Evolutionary conservation across 35 echinoderm and acorn worm species (phyloP).

Genomic region (Apostichopus parvimensis): DNA sequence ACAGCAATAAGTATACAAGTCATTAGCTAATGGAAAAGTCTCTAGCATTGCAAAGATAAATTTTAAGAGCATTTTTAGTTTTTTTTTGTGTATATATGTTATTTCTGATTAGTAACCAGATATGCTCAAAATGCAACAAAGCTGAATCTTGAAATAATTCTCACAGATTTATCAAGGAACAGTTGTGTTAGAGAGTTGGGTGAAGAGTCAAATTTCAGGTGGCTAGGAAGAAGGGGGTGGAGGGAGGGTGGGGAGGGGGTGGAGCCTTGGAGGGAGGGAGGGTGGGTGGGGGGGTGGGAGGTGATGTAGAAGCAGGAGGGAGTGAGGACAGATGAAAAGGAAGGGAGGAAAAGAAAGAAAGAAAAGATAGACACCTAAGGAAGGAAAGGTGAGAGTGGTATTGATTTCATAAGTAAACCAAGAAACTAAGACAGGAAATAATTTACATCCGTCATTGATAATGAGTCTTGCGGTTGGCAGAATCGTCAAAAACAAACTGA

Average conservation of each 20-base stretch:
- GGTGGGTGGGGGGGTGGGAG: too few species aligned
- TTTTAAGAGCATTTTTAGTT: too few species aligned
- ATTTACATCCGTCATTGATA: too few species aligned
- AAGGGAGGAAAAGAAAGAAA: background rate
- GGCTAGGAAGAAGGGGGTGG: background rate
- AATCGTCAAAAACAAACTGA: too few species aligned
- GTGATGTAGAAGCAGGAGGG: too few species aligned
- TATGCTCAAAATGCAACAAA: background rate
- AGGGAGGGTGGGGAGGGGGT: background rate
- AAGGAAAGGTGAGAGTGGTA: background rate
- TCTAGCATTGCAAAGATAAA: background rate
- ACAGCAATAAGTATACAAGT: background rate
- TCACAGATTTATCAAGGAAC: background rate
- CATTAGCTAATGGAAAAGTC: constrained; percentile 1
- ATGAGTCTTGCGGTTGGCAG: too few species aligned
- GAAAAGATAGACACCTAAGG: background rate
- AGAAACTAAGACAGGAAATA: too few species aligned
- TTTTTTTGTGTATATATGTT: too few species aligned
- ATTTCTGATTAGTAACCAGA: background rate
- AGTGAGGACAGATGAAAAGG: background rate
- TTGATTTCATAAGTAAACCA: background rate
- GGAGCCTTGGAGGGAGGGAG: background rate
- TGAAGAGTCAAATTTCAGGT: background rate
- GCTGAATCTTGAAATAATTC: background rate
- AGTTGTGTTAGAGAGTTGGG: background rate